Evolutionary conservation across 1,140 invertebrate species (phyloP).

Genomic region (Antheraea pernyi): DNA sequence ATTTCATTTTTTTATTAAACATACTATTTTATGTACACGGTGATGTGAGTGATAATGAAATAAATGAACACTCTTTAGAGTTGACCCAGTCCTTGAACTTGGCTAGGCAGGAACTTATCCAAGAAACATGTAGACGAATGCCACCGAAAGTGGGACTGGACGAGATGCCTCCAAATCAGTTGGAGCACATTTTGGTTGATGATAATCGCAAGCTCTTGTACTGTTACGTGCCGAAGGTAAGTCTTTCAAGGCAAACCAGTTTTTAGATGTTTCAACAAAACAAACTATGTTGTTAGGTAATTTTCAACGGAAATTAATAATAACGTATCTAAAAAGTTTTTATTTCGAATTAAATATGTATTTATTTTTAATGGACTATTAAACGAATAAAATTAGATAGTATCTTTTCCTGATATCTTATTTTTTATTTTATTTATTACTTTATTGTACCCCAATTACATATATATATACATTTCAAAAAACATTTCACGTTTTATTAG

Average conservation of each 20-base stretch:
- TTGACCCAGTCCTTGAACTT: constrained; percentile 82
- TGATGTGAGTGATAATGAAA: constrained; percentile 44
- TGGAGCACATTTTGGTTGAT: constrained; percentile 90
- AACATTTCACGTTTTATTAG: no score
- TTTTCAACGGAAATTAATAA: no score
- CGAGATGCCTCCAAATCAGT: constrained; percentile 77
- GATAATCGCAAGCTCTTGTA: constrained; percentile 91
- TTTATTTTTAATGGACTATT: no score
- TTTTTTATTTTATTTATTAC: no score
- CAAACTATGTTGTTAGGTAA: not conserved
- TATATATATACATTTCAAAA: no score
- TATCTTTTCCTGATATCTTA: no score
- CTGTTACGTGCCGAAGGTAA: constrained; percentile 96
- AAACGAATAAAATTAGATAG: no score
- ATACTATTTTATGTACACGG: constrained; percentile 50
- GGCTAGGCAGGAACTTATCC: constrained; percentile 84
- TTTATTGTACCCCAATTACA: no score
- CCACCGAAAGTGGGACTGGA: constrained; percentile 54
- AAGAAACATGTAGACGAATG: constrained; percentile 83
- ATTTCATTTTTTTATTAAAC: constrained; percentile 45
- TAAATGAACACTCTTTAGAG: constrained; percentile 76
- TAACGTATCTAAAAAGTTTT: no score
- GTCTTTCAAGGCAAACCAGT: constrained; percentile 56
- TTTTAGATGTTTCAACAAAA: not conserved
- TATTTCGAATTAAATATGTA: no score